Percentiles rank a stretch among this genome's conserved stretches.
These are phyloP conservation scores for Trichonephila clavata DNA, from an alignment of 1,140 invertebrate species.

Conservation along the genomic window DNA sequence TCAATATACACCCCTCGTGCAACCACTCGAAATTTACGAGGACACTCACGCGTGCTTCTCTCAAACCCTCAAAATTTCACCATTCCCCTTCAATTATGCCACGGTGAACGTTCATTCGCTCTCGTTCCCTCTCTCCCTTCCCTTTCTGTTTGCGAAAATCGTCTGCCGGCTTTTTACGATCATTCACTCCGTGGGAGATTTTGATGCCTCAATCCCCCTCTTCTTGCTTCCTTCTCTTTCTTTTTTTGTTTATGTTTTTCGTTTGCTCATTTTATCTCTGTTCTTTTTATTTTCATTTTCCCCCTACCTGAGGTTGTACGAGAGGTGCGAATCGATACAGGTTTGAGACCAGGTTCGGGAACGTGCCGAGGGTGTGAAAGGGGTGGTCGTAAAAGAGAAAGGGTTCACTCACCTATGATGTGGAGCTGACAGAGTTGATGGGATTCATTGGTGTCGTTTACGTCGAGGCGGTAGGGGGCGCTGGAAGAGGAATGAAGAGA, in stretches of 20 bases:
- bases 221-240: neutral
- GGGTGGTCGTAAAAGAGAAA: neutral
- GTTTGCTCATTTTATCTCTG: neutral
- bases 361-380: neutral
- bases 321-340: neutral
- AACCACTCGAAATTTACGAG: constrained; percentile 44
- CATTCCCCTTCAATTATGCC: constrained; percentile 10
- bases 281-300: neutral
- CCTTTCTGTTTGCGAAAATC: neutral
- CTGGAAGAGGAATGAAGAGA: constrained; percentile 32
- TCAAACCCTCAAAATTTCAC: neutral
- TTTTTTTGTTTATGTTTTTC: neutral
- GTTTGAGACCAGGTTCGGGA: constrained; percentile 3
- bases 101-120: neutral
- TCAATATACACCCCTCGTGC: constrained; percentile 37
- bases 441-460: constrained; percentile 42
- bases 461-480: constrained; percentile 43
- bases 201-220: neutral
- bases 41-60: neutral
- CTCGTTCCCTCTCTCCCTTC: neutral
- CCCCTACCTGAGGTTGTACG: neutral
- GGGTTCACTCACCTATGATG: constrained; percentile 57
- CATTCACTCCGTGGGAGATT: neutral
- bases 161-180: neutral
- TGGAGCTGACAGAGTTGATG: constrained; percentile 55